Evolutionary conservation across 2,797 vertebrate genomes (phyloP), one percentile per base, ranked within the genome.

Genomic region (Anguilla pacifica): DNA sequence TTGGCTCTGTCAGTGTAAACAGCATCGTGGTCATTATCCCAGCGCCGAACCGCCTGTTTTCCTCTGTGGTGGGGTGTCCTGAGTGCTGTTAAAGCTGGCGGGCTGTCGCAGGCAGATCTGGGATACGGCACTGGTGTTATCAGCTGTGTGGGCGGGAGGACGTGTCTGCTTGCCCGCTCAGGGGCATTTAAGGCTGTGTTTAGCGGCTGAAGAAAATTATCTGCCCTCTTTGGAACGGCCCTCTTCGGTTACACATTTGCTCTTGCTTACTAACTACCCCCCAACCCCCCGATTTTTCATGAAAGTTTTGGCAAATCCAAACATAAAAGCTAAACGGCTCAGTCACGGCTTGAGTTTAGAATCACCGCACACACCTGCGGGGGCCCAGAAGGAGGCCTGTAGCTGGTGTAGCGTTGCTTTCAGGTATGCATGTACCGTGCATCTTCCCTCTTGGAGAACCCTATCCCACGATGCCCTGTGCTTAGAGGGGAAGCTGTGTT

Each of bases 131-230:
- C 49, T 74, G 64, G 11, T 15, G n/a, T 53, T 19, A 53, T 74
- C 59, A 70, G 61, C 19, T 10, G 67, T 19, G 25, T 59, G 86
- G 86, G 49, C 6, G 17, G 19, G 72, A 10, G 72, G 74, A 74
- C 49, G 35, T 55, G 46, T 79, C 43, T 46, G 19, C 25, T 0
- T 49, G 55, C 51, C 49, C 17, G 25, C 35, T 57, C 46, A 57
- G 39, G 1, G 11, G 70, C 87, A 86, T 85, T 86, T 3, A 88
- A 67, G 31, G 83, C 83, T 28, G 79, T 9, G 17, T 57, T 57
- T 59, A 35, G 55, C 10, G n/a, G 53, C 13, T 17, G n/a, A 35
- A 22, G 6, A 43, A n/a, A 57, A 57, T 57, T 2, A 2, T 17
- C 35, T 35, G 39, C 35, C 57, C 84, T 25, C 49, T 64, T 46